A percentile compares a stretch with the other conserved stretches of the same genome.
phyloP scores from a whole-genome alignment of 2,113 vertebrate genomes.

The Rhinoderma darwinii region DNA sequence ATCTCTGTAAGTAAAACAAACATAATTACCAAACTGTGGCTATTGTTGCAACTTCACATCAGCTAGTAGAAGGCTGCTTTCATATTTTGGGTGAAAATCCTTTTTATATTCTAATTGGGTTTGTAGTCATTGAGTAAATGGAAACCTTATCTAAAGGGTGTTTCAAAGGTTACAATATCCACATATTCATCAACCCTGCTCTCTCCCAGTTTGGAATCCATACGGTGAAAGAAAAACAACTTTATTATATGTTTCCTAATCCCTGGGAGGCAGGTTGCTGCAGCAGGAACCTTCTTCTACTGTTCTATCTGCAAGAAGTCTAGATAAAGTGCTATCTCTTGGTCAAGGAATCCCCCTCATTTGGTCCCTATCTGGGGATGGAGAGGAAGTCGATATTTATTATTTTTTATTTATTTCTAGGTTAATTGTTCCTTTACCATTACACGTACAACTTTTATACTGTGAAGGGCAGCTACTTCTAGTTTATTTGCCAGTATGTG shows the following conservation, averaged over 20 bases:
- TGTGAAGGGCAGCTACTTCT: neutral
- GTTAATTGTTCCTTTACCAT: neutral
- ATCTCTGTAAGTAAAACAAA: neutral
- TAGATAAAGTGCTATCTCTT: neutral
- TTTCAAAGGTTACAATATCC: neutral
- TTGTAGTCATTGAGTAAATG: neutral
- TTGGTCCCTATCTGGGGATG: neutral
- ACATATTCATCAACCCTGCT: neutral
- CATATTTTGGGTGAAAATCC: neutral
- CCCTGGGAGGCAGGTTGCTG: neutral
- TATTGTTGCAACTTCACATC: neutral
- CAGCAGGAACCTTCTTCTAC: neutral
- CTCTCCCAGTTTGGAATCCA: neutral
- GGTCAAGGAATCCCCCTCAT: neutral
- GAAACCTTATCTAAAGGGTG: neutral
- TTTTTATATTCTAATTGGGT: neutral
- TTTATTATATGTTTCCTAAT: neutral
- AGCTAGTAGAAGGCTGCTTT: neutral
- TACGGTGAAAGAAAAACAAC: neutral
- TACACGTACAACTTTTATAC: neutral
- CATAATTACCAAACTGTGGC: neutral
- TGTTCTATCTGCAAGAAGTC: neutral
- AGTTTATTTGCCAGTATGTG: neutral
- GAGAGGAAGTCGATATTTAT: neutral
- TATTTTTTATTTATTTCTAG: neutral